phyloP scores from a whole-genome alignment of 2,888 invertebrate species.

The Mythimna albipuncta region DNA sequence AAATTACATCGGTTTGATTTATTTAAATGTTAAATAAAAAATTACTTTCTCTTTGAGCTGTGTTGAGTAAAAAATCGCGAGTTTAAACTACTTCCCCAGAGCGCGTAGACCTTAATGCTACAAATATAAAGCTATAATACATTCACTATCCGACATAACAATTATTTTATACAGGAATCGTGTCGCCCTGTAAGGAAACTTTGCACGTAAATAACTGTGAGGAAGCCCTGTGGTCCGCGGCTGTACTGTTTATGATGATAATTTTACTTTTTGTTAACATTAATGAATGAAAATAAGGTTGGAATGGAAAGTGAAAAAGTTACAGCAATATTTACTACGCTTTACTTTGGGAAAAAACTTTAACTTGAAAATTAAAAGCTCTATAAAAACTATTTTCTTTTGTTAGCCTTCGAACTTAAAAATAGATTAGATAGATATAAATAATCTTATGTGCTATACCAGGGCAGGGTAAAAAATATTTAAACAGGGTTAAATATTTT shows the following conservation, averaged over 20 bases:
- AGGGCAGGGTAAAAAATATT: no score
- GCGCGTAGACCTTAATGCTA: conserved; percentile 24
- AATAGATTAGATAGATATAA: no score
- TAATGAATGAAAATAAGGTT: conserved; percentile 58
- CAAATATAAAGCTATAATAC: conserved; percentile 52
- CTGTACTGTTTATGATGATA: conserved; percentile 59
- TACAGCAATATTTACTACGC: conserved; percentile 5
- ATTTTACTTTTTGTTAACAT: conserved; percentile 64
- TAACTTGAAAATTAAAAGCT: background rate
- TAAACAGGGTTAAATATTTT: no score
- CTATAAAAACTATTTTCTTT: background rate
- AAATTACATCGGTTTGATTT: no score
- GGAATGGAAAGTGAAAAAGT: conserved; percentile 49
- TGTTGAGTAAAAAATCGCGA: background rate
- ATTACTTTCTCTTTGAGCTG: no score
- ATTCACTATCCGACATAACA: conserved; percentile 56
- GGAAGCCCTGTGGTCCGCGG: conserved; percentile 59
- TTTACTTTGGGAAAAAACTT: background rate
- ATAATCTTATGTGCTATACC: no score
- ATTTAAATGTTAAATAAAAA: no score
- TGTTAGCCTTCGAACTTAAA: no score
- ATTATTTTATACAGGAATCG: conserved; percentile 62
- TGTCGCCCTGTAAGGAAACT: conserved; percentile 60
- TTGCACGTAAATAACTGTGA: conserved; percentile 66
- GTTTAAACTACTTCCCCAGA: conserved; percentile 5